Base-by-base conservation (phyloP, 2,888 invertebrate genomes). In the Dromius quadrimaculatus region DNA sequence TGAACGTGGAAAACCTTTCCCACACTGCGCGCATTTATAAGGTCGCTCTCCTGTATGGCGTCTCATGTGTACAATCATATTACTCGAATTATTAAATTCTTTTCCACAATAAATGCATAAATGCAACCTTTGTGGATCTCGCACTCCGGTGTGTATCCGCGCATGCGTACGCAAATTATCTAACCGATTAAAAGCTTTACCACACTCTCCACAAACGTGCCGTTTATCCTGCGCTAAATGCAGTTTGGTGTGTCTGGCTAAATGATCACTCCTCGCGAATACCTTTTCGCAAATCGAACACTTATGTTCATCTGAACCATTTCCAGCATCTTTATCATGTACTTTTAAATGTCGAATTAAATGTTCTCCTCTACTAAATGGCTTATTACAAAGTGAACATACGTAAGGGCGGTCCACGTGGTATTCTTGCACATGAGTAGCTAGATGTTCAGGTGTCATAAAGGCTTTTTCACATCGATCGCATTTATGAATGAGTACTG, bases 161-260 rank as follows among this genome's bases (percentile, higher is more conserved):
- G 82, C 81, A 74, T 83, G 83, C 2, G 82, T 81, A 74, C 81
- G 81, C 62, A 82, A 73, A 72, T 82, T 82, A 73, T 83, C 82
- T 66, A 82, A 84, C 81, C 87, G 83, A 74, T 84, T 84, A 77
- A 90, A 91, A 3, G 85, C 84, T 78, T 88, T 88, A 23, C 86
- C 86, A 76, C 91, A 91, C 2, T 86, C 86, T 23, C 86, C 85
- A 78, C 90, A 91, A 50, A 87, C 84, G 74, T 83, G 83, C 22
- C 82, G 74, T 72, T 83, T 83, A 71, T 83, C 83, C 73, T 82
- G 81, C 64, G 81, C 77, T 41, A 83, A 73, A 78, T 90, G 90
- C n/a, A 87, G 82, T 75, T 87, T 88, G 17, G 86, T 85, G 79
- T 91, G 91, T 61, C 88, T 85, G 0, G 87, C 87, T 6, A 91